Evolutionary conservation across 2,797 vertebrate species (phyloP).

Genomic region (Pseudotriccus pelzelni): DNA sequence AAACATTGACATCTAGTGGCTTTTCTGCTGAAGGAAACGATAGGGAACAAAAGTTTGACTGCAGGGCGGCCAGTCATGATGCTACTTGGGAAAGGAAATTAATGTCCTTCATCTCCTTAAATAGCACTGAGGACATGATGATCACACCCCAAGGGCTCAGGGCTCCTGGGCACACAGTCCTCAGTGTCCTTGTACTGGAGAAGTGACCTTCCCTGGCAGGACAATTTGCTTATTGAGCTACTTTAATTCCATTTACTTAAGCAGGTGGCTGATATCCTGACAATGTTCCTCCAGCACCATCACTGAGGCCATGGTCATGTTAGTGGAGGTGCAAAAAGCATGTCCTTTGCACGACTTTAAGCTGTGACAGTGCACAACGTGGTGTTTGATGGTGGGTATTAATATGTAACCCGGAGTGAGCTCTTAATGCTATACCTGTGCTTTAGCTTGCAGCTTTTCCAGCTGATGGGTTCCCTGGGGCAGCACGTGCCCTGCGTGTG

Average conservation of each 20-base stretch:
- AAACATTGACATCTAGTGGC: constrained; percentile 80
- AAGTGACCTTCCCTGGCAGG: neutral
- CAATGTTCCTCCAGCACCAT: neutral
- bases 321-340: neutral
- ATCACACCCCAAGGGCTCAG: fast-evolving
- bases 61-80: neutral
- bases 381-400: neutral
- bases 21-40: neutral
- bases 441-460: neutral
- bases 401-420: neutral
- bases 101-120: neutral
- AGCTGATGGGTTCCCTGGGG: neutral
- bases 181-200: neutral
- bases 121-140: fast-evolving
- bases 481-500: fast-evolving
- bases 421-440: neutral
- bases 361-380: fast-evolving
- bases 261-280: neutral
- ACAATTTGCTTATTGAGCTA: neutral
- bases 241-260: neutral
- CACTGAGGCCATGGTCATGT: fast-evolving
- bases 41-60: neutral
- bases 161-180: neutral
- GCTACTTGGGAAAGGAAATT: neutral
- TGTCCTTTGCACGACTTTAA: neutral